A percentile compares a stretch with the other conserved stretches of the same genome.
phyloP scores from a whole-genome alignment of 2,797 vertebrate species.

The Arctocebus calabarensis region DNA sequence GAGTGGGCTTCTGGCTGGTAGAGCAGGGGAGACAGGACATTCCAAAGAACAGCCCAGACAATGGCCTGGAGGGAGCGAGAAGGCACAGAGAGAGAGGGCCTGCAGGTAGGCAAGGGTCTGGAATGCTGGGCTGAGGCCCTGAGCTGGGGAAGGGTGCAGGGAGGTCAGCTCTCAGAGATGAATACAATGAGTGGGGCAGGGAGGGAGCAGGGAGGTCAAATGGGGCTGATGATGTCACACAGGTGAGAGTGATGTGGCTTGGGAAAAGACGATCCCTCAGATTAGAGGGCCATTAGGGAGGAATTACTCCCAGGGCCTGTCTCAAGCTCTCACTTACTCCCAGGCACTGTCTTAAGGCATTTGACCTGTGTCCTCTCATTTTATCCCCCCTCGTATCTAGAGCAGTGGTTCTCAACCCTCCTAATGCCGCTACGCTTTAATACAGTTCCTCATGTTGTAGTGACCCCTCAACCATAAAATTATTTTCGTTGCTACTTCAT shows the following conservation, averaged over 20 bases:
- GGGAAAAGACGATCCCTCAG: not conserved
- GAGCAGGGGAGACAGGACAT: not conserved
- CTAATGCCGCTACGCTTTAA: too few species aligned
- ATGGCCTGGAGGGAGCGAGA: not conserved
- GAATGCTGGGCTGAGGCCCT: not conserved
- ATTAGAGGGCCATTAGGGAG: not conserved
- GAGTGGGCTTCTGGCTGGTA: not conserved
- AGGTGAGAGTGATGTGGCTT: not conserved
- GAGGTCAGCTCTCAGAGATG: not conserved
- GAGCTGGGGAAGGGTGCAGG: not conserved
- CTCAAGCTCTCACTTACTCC: not conserved
- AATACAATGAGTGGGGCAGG: too few species aligned
- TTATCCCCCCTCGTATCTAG: not conserved
- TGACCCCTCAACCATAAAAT: too few species aligned
- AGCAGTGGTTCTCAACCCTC: not conserved
- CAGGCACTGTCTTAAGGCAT: not conserved
- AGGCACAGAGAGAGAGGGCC: not conserved
- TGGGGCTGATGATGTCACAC: not conserved
- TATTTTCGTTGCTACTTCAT: too few species aligned
- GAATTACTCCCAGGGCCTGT: not conserved
- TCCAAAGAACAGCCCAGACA: not conserved
- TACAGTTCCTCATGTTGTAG: too few species aligned
- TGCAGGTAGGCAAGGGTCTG: not conserved
- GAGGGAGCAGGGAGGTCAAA: not conserved
- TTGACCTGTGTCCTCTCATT: not conserved